Evolutionary conservation across 2,888 invertebrate genomes (phyloP), one percentile per base, ranked within the genome.

Genomic region (Octodonta nipae): DNA sequence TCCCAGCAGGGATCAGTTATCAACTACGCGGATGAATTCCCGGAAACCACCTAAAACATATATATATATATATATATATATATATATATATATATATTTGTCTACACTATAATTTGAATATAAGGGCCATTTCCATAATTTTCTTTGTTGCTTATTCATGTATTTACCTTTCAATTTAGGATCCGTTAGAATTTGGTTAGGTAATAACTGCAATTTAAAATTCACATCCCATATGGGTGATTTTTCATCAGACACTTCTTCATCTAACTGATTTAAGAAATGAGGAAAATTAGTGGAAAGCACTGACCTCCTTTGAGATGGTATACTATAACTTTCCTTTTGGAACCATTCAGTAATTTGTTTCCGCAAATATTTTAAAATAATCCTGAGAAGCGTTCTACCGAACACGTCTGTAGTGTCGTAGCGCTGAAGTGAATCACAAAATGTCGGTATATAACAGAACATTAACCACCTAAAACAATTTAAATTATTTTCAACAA

Each of bases 191-290:
- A 70, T 65, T 47, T 76, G 77, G 20, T 78, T 58, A 50, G 78
- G 78, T 12, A 71, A 66, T 1, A 80, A 78, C 1, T 76, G 73
- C 15, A 71, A 68, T 43, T 84, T 83, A 58, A 86, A 93, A 15
- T 87, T 83, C 0, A 82, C 78, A 63, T 93, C 88, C 91, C 92
- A 95, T 42, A 93, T 91, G 0, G 89, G 88, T 0, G 92, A 92
- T 51, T 70, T 79, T 13, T 76, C 67, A 13, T 81, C 77, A 56
- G 87, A 82, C 32, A 93, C 78, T 55, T 93, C 93, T 37, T 82
- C 80, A 49, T 92, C 88, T 5, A 93, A 64, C 52, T 86, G 68
- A 8, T 86, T 81, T 35, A 95, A 65, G 63, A 95, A 92, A 36
- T 87, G 85, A 0, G 93, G 92, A 62, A 93, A 87, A 61, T 91